Evolutionary conservation across 35 echinoderm and acorn worm species (phyloP).

Genomic region (Anneissia japonica): DNA sequence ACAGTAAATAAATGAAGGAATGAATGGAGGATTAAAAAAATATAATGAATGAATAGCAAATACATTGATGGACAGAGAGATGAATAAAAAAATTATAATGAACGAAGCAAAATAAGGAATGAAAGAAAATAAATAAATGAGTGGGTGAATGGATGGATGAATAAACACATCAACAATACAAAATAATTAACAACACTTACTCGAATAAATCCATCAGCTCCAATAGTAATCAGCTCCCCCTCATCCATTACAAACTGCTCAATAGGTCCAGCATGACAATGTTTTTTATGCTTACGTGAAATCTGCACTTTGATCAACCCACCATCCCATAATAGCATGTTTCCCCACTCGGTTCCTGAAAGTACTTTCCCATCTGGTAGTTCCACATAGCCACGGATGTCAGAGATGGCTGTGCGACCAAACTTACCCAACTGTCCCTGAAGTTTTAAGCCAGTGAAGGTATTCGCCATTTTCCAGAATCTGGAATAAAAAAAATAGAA

Average conservation of each 20-base stretch:
- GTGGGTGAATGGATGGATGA: too few relatives aligned
- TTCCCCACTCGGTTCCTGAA: slow-evolving; percentile 95
- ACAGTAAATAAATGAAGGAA: too few relatives aligned
- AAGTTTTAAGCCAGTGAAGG: slow-evolving; percentile 93
- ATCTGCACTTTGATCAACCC: slow-evolving; percentile 87
- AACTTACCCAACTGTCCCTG: slow-evolving; percentile 94
- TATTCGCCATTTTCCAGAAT: slow-evolving; percentile 98
- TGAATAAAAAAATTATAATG: too few relatives aligned
- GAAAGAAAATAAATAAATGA: too few relatives aligned
- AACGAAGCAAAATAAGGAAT: too few relatives aligned
- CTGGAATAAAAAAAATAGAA: too few relatives aligned
- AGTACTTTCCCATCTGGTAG: slow-evolving; percentile 94
- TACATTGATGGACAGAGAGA: too few relatives aligned
- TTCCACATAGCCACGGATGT: slow-evolving; percentile 91
- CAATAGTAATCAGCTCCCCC: slow-evolving; percentile 89
- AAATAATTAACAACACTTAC: slow-evolving; percentile 46
- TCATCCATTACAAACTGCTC: slow-evolving; percentile 99
- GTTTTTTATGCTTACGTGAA: slow-evolving; percentile 72
- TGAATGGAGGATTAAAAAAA: too few relatives aligned
- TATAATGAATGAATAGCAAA: too few relatives aligned
- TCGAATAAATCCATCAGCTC: slow-evolving; percentile 91
- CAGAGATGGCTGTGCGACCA: slow-evolving; percentile 94
- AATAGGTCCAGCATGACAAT: slow-evolving; percentile 73
- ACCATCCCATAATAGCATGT: slow-evolving; percentile 96
- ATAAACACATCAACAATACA: not conserved